Evolutionary conservation across 2,113 vertebrate species (phyloP), one percentile per base, ranked within the genome.

Genomic region (Lepidiolamprologus cunningtoni): DNA sequence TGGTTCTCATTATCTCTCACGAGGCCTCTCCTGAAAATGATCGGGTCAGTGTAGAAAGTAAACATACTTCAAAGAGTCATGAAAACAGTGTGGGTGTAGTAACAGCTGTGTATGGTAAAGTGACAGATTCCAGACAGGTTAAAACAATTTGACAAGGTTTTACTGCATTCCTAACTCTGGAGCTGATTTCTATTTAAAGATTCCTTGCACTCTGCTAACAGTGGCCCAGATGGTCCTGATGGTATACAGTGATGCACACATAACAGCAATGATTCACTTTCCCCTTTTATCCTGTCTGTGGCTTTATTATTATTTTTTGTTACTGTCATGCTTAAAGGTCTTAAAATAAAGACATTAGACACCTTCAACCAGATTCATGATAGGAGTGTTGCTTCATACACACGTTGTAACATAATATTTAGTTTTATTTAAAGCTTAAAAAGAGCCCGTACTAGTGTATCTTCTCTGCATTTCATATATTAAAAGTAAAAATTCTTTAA

Each of bases 91-190:
- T 26, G 57, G 78, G n/a, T 90, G 89, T 90, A 92, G 87, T 83
- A 89, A 90, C 92, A 92, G 92, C 89, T 91, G 93, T 16, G 45
- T 61, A 50, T 45, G 79, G 35, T 81, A n/a, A 83, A 80, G 87
- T 82, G 89, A 92, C 88, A 88, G 88, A 92, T 89, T 90, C 89
- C 87, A 90, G 79, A 16, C 89, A 90, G 92, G 88, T 90, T 85
- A 85, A 88, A 91, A 89, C 91, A 83, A 91, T 94, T 84, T 79
- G 87, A 92, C 80, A 82, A 80, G 90, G 61, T 91, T 91, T 91
- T 37, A 68, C 84, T 83, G 87, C 92, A 84, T 94, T 94, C 87
- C 86, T 71, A 5, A 81, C 50, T 14, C 58, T 7, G 23, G 82
- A 83, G 37, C 81, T 82, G 80, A 37, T 85, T 88, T 88, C 76